These are phyloP conservation scores for Anastrepha ludens DNA, from an alignment of 1,140 invertebrate species.

Conservation along the genomic window DNA sequence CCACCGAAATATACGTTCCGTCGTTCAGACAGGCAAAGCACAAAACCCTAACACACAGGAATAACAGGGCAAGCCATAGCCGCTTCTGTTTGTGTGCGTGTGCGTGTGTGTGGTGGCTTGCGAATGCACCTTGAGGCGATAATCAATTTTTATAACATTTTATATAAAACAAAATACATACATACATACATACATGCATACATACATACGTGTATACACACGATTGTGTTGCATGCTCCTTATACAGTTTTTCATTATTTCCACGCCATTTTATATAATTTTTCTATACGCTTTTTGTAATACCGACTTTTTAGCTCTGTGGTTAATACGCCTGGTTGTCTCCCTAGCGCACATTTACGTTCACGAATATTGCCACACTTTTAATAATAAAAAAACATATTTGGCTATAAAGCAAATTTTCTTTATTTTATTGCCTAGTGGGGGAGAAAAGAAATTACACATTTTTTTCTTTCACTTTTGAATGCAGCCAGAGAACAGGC, in stretches of 20 bases:
- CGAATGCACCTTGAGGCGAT: slow-evolving; percentile 43
- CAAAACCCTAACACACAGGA: background rate
- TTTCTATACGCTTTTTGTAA: background rate
- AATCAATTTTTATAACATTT: slow-evolving; percentile 47
- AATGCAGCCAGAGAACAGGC: too few species aligned
- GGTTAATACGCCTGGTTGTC: slow-evolving; percentile 23
- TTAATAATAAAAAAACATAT: slow-evolving; percentile 49
- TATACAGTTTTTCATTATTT: slow-evolving; percentile 13
- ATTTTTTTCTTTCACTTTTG: background rate
- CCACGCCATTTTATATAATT: background rate
- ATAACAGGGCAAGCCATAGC: background rate
- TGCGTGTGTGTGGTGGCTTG: background rate
- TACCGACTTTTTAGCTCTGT: background rate
- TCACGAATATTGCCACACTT: slow-evolving; percentile 51
- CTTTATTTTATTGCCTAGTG: slow-evolving; percentile 27
- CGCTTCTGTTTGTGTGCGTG: background rate
- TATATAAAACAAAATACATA: background rate
- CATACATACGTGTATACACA: background rate
- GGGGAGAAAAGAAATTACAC: slow-evolving; percentile 39
- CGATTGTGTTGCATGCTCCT: background rate
- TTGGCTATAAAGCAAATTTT: slow-evolving; percentile 40
- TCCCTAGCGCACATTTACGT: slow-evolving; percentile 24
- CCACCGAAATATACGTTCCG: background rate
- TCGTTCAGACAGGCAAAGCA: too few species aligned
- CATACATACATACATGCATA: background rate